Percentiles rank a stretch among this genome's conserved stretches.
These are phyloP conservation scores for Lepidochitona cinerea DNA, from an alignment of 2,888 invertebrate genomes.

Conservation along the genomic window DNA sequence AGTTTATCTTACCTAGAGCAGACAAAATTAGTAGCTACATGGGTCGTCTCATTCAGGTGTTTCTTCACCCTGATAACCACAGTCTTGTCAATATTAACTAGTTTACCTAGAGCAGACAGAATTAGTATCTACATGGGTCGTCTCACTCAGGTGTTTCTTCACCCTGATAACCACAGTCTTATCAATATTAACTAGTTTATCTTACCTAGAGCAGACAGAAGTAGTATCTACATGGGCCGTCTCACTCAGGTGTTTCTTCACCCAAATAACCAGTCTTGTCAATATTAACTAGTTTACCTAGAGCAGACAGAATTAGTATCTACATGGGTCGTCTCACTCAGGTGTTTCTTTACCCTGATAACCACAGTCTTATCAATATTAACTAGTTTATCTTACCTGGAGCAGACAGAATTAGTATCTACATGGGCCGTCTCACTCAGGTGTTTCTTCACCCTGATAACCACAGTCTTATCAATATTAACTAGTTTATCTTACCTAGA, in stretches of 20 bases:
- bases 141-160: constrained; percentile 52
- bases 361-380: constrained; percentile 50
- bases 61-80: constrained; percentile 61
- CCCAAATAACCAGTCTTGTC: constrained; percentile 56
- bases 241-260: constrained; percentile 56
- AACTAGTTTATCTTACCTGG: constrained; percentile 14
- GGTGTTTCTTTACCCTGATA: constrained; percentile 56
- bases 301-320: constrained; percentile 17
- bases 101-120: constrained; percentile 23
- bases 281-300: constrained; percentile 12
- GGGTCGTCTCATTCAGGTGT: constrained; percentile 44
- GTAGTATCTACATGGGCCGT: constrained; percentile 16
- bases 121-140: constrained; percentile 10
- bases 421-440: constrained; percentile 33
- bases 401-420: constrained; percentile 15
- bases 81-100: constrained; percentile 31
- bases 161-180: constrained; percentile 56
- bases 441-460: constrained; percentile 60
- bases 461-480: constrained; percentile 44
- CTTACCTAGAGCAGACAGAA: constrained; percentile 24
- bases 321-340: constrained; percentile 32
- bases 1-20: constrained; percentile 16
- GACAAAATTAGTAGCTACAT: constrained; percentile 11
- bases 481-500: constrained; percentile 16
- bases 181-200: constrained; percentile 23